A percentile compares a stretch with the other conserved stretches of the same genome.
Conservation (phyloP, 2,797 vertebrate species). For the Harpagifer antarcticus region DNA sequence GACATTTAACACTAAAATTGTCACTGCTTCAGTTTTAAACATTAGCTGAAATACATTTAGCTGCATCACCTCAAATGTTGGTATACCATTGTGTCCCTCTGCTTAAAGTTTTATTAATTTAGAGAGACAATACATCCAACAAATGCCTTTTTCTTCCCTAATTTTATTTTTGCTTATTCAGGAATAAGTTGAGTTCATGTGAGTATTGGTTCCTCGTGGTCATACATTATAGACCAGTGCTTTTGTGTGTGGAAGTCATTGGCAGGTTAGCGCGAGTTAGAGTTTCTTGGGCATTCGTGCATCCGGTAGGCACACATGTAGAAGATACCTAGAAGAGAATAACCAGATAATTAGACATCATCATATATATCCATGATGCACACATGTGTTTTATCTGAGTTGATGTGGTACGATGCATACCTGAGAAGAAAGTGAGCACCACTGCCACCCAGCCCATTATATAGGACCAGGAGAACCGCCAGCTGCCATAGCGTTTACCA, state of each 20-base stretch:
- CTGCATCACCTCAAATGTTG: neutral
- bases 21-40: neutral
- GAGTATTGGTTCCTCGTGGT: constrained; percentile 46
- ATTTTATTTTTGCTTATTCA: constrained; percentile 77
- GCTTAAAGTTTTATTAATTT: neutral
- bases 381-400: neutral
- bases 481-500: constrained; percentile 87
- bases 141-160: neutral
- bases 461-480: constrained; percentile 90
- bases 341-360: neutral
- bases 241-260: constrained; percentile 11
- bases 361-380: neutral
- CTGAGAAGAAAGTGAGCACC: constrained; percentile 89
- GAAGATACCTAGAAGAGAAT: constrained; percentile 83
- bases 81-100: neutral
- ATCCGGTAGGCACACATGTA: constrained; percentile 90
- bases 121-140: neutral
- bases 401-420: constrained; percentile 45
- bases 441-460: constrained; percentile 90
- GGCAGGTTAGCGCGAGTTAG: constrained; percentile 81
- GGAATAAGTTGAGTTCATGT: constrained; percentile 43
- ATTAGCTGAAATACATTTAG: neutral
- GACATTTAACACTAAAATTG: neutral
- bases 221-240: constrained; percentile 29
- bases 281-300: constrained; percentile 86